Base-by-base conservation (phyloP, 2,888 invertebrate genomes). In the Apamea monoglypha region DNA sequence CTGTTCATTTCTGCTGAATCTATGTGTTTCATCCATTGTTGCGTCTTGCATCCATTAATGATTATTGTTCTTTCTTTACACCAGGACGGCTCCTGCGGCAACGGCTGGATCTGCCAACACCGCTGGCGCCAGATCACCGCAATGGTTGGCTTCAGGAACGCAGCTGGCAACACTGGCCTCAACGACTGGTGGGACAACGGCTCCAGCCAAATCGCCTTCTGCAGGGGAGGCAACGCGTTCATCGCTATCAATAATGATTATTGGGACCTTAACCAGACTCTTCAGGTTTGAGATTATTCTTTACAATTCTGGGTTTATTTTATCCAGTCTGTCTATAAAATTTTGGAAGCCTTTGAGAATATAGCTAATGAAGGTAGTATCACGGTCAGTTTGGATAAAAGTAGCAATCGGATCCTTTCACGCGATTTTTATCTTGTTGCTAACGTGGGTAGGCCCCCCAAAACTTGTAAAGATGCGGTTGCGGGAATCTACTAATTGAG, bases 81-180 rank as follows among this genome's bases (percentile, higher is more conserved):
- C n/a, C 14, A 97, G 97, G 96, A 97, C 75, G 89, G 87, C 0
- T 87, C 94, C 0, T 98, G 98, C 90, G 97, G 97, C 1, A 97
- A 97, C 87, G 98, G 98, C 12, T 98, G 98, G 98, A 94, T 98
- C 0, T 98, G 98, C 91, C 98, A 98, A 93, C 98, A 98, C 93
- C 97, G 98, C 2, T 98, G 98, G 98, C 94, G 97, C 1, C 97
- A 98, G 92, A 98, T 98, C 88, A 97, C 96, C 94, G 97, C 97
- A 82, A 98, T 98, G 98, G 98, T 98, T 0, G 96, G 92, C 1
- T 98, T 98, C 93, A 97, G 98, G 81, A 98, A 98, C 89, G 97
- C 96, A 0, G 98, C 97, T 1, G 96, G 95, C n/a, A 95, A 94
- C 61, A 97, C 97, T 0, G 92, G 89, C 0, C 78, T 98, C 0